A percentile compares a stretch with the other conserved stretches of the same genome.
Conservation (phyloP, 2,888 invertebrate species). For the Chromoteleia sp. region DNA sequence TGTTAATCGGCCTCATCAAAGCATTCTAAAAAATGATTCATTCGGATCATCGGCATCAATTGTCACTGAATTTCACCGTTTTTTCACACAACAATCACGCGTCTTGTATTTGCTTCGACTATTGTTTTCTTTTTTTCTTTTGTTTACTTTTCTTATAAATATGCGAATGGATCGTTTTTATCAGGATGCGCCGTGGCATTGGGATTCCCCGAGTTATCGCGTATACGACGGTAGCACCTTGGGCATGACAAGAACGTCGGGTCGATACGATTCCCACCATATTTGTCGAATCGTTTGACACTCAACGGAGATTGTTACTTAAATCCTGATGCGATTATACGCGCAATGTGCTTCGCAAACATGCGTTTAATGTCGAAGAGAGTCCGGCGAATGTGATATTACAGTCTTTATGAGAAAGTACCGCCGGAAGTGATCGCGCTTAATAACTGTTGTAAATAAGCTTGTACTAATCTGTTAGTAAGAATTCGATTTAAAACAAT, state of each 20-base stretch:
- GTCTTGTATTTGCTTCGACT: not conserved
- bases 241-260: conserved; percentile 16
- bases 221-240: conserved; percentile 40
- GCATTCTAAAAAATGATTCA: conserved; percentile 49
- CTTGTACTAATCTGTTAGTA: conserved; percentile 52
- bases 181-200: conserved; percentile 26
- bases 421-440: conserved; percentile 11
- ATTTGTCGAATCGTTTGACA: conserved; percentile 24
- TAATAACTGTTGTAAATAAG: conserved; percentile 48
- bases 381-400: conserved; percentile 49
- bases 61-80: not conserved
- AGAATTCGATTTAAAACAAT: conserved; percentile 50
- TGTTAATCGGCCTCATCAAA: conserved; percentile 59
- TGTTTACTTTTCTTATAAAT: conserved; percentile 1
- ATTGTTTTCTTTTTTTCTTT: too few species aligned
- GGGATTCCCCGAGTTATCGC: conserved; percentile 63
- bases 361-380: conserved; percentile 8
- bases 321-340: conserved; percentile 20
- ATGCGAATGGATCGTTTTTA: conserved; percentile 53
- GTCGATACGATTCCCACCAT: conserved; percentile 49
- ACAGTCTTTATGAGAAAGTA: conserved; percentile 55
- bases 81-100: too few species aligned
- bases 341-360: not conserved
- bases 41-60: conserved; percentile 21
- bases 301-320: conserved; percentile 39